These are phyloP conservation scores for Vultur gryphus DNA, from an alignment of 2,797 vertebrate genomes.

Conservation along the genomic window DNA sequence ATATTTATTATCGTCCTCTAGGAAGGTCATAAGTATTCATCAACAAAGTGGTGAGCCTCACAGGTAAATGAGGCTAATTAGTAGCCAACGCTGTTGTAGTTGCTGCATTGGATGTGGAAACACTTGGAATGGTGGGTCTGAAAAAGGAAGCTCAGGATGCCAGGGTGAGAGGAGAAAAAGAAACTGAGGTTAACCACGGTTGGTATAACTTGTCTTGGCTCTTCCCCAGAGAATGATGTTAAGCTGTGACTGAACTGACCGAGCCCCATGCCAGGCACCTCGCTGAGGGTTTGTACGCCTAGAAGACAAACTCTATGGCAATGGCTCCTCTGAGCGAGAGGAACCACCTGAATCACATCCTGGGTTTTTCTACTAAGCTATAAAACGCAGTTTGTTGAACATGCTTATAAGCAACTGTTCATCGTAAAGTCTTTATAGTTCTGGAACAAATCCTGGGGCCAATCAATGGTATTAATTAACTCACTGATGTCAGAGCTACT, in stretches of 20 bases:
- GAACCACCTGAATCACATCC: not conserved
- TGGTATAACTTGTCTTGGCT: not conserved
- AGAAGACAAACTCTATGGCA: not conserved
- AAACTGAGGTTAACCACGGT: not conserved
- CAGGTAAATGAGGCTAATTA: not conserved
- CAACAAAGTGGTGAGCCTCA: not conserved
- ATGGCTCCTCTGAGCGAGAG: not conserved
- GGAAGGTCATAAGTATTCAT: not conserved
- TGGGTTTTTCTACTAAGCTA: not conserved
- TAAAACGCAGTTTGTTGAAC: not conserved
- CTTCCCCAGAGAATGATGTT: not conserved
- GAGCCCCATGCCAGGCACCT: rapidly evolving
- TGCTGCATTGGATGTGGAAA: not conserved
- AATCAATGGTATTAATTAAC: not conserved
- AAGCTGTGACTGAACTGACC: not conserved
- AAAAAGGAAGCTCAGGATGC: not conserved
- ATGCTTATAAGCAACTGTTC: not conserved
- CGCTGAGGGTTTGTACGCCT: not conserved
- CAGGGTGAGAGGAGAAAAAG: not conserved
- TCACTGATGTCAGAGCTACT: not conserved
- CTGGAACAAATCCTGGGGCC: not conserved
- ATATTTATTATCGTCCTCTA: not conserved
- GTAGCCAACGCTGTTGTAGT: not conserved
- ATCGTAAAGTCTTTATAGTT: not conserved
- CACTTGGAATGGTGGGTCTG: not conserved